Percentiles rank a stretch among this genome's conserved stretches.
Evolutionary conservation across 2,888 invertebrate genomes (phyloP).

Genomic region (Mimumesa dahlbomi): DNA sequence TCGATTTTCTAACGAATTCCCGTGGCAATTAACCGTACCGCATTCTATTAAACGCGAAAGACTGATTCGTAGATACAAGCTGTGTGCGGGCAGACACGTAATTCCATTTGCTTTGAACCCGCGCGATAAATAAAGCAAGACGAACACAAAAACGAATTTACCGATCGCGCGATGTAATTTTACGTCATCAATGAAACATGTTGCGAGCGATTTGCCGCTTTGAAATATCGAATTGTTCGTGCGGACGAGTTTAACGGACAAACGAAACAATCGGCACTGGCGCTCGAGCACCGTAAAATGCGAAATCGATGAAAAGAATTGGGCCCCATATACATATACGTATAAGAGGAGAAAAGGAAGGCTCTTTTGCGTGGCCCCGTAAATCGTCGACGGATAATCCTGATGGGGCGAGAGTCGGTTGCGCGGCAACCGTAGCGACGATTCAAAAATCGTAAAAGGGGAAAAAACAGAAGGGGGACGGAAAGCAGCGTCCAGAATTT

Average conservation of each 20-base stretch:
- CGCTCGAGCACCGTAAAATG: conserved; percentile 33
- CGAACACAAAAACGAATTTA: conserved; percentile 3
- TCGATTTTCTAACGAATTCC: conserved; percentile 34
- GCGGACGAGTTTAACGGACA: not conserved
- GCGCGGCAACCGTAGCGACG: conserved; percentile 54
- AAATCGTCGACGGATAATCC: conserved; percentile 63
- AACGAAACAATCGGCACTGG: not conserved
- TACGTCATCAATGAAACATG: not conserved
- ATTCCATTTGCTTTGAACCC: no score
- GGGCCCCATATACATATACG: not conserved
- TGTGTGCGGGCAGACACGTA: no score
- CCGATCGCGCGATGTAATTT: not conserved
- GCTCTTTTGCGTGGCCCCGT: conserved; percentile 41
- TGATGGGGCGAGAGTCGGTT: conserved; percentile 51
- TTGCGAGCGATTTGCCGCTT: not conserved
- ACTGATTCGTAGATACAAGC: no score
- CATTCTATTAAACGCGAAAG: no score
- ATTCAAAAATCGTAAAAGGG: conserved; percentile 61
- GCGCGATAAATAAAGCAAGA: no score
- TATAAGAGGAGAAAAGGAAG: conserved; percentile 10
- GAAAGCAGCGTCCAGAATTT: conserved; percentile 33
- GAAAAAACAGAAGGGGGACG: conserved; percentile 27
- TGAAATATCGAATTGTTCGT: not conserved
- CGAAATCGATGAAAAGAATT: conserved; percentile 53
- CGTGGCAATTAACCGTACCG: conserved; percentile 18